Evolutionary conservation across 2,797 vertebrate genomes (phyloP).

Genomic region (Microhierax caerulescens): DNA sequence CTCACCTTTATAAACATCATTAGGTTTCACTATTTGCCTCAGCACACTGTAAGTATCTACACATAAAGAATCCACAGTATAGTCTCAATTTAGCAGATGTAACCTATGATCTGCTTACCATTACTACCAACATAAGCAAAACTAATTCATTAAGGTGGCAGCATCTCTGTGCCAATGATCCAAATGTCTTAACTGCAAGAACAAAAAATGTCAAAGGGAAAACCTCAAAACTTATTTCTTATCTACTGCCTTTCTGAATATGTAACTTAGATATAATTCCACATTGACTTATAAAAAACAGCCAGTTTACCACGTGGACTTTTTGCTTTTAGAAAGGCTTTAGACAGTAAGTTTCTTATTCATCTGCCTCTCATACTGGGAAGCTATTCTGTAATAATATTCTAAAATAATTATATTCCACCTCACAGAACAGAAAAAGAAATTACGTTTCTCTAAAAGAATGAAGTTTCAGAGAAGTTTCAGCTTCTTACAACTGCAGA

Average conservation of each 20-base stretch:
- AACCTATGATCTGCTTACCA: not conserved
- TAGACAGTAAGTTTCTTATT: not conserved
- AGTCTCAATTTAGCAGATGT: not conserved
- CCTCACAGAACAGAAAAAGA: not conserved
- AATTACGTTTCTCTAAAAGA: not conserved
- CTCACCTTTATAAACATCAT: not conserved
- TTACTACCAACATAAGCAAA: not conserved
- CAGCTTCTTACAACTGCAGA: not conserved
- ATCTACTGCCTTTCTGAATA: accelerated
- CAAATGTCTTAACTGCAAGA: not conserved
- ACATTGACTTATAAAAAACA: not conserved
- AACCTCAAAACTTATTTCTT: not conserved
- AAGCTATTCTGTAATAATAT: not conserved
- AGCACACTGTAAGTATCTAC: not conserved
- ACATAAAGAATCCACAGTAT: not conserved
- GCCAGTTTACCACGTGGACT: not conserved
- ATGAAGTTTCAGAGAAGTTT: not conserved
- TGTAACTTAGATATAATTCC: not conserved
- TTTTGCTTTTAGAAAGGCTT: not conserved
- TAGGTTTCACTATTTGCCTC: not conserved
- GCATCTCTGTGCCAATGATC: not conserved
- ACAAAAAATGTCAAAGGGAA: not conserved
- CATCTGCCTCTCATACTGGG: not conserved
- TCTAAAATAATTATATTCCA: not conserved
- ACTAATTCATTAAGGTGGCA: not conserved